Conservation (phyloP, 2,888 invertebrate genomes). For the Lithophane ornitopus region DNA sequence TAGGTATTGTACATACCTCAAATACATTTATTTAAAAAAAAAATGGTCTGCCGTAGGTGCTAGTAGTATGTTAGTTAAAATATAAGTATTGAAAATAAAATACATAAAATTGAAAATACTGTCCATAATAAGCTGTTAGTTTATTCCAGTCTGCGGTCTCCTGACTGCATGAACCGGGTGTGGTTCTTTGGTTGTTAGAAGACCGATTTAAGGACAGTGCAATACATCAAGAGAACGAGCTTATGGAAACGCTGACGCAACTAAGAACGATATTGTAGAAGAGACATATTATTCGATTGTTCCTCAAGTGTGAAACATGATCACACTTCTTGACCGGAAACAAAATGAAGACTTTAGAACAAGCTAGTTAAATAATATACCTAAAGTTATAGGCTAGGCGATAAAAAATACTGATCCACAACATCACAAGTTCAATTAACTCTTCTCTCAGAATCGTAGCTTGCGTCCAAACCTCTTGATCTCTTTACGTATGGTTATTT, state of each 20-base stretch:
- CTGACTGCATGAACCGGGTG: background rate
- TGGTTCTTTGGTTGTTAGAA: too few species aligned
- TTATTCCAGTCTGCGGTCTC: background rate
- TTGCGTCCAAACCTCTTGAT: slow-evolving; percentile 34
- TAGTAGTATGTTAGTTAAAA: background rate
- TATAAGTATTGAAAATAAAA: background rate
- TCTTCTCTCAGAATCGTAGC: slow-evolving; percentile 23
- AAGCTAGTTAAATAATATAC: background rate
- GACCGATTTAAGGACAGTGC: background rate
- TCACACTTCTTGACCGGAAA: background rate
- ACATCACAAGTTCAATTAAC: background rate
- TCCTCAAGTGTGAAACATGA: background rate
- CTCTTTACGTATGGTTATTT: slow-evolving; percentile 26
- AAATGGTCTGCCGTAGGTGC: background rate
- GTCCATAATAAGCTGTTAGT: too few species aligned
- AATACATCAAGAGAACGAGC: background rate
- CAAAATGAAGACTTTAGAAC: background rate
- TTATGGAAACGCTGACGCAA: background rate
- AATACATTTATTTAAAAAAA: background rate
- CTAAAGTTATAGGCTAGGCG: background rate
- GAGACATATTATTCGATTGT: background rate
- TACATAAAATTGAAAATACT: background rate
- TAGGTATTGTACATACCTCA: background rate
- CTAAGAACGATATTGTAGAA: background rate
- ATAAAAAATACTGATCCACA: background rate